Conservation (phyloP, 2,888 invertebrate genomes). For the Mesochorus sp. region DNA sequence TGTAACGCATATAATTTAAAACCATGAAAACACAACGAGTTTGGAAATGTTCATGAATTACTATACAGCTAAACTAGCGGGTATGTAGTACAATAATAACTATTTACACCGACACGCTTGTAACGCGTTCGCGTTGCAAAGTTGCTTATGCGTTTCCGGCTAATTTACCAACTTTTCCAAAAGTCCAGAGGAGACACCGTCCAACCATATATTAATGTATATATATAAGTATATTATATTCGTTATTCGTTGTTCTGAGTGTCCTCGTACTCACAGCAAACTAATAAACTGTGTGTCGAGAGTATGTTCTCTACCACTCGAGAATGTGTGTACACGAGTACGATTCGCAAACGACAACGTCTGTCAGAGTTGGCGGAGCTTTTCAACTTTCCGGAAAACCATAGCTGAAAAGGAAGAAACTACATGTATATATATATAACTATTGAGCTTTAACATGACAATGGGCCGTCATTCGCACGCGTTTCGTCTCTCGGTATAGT, state of each 20-base stretch:
- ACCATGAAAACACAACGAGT: neutral
- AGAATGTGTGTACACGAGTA: neutral
- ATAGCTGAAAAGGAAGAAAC: conserved; percentile 14
- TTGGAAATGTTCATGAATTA: neutral
- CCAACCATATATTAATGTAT: neutral
- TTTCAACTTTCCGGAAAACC: conserved; percentile 30
- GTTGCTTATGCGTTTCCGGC: conserved; percentile 43
- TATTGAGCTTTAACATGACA: conserved; percentile 40
- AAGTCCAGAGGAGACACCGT: conserved; percentile 8
- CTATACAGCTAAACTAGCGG: neutral
- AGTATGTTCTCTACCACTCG: neutral
- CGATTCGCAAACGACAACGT: conserved; percentile 27
- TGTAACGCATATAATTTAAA: neutral
- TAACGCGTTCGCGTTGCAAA: conserved; percentile 32
- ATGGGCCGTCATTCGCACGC: conserved; percentile 47
- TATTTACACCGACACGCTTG: neutral
- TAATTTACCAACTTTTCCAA: conserved; percentile 59
- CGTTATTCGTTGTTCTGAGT: neutral
- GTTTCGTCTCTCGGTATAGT: conserved; percentile 15
- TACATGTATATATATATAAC: conserved; percentile 6
- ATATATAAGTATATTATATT: neutral
- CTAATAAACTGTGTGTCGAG: conserved; percentile 20
- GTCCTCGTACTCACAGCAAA: neutral
- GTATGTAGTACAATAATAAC: neutral
- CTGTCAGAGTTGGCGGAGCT: conserved; percentile 49